phyloP scores from a whole-genome alignment of 1,140 invertebrate genomes.

The Paramacrobiotus metropolitanus region DNA sequence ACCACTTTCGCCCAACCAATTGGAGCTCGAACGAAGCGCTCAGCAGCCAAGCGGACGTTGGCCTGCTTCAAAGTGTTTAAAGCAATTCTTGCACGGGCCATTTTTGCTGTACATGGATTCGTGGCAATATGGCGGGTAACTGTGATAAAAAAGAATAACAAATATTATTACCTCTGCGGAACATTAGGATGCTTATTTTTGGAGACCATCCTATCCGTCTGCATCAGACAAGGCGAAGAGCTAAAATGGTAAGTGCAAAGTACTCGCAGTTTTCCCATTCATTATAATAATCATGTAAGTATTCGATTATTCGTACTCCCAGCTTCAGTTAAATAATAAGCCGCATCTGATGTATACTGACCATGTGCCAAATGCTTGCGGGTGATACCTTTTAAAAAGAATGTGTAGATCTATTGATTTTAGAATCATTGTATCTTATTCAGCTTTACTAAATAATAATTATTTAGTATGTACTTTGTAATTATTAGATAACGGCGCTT shows the following conservation, averaged over 20 bases:
- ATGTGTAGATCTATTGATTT: no score
- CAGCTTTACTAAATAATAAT: no score
- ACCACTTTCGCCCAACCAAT: neutral
- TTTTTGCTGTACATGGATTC: constrained; percentile 50
- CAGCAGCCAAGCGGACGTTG: neutral
- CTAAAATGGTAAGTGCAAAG: constrained; percentile 16
- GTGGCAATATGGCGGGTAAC: constrained; percentile 44
- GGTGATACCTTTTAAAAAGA: no score
- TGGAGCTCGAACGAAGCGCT: neutral
- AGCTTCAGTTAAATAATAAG: no score
- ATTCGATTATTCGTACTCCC: no score
- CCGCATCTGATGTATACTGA: no score
- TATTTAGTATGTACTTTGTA: no score
- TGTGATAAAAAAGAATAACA: neutral
- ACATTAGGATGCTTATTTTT: constrained; percentile 11
- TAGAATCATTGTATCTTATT: no score
- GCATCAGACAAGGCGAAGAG: constrained; percentile 14
- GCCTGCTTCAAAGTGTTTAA: constrained; percentile 34
- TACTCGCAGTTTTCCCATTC: neutral
- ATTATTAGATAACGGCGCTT: no score
- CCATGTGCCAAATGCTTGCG: no score
- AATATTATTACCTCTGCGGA: neutral
- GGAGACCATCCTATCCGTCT: constrained; percentile 16
- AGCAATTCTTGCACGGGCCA: constrained; percentile 48
- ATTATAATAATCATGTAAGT: no score